Conservation (phyloP, 1,140 invertebrate genomes). For the Euwallacea similis region DNA sequence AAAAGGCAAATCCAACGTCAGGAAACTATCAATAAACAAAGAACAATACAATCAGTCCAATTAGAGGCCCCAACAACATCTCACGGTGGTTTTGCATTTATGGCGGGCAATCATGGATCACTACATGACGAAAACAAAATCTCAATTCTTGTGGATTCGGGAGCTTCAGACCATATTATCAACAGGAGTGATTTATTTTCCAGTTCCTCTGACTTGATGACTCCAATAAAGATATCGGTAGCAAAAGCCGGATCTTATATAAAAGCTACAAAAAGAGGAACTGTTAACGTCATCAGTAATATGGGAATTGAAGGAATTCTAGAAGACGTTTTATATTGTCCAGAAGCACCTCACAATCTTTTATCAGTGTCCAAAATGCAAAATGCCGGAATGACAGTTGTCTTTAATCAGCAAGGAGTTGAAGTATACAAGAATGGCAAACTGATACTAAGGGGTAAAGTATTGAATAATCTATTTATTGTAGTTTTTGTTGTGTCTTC, state of each 20-base stretch:
- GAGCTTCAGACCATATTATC: constrained; percentile 4
- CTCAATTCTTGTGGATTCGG: background rate
- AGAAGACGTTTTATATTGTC: constrained; percentile 12
- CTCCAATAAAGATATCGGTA: background rate
- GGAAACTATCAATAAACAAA: background rate
- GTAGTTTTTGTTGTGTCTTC: too few relatives aligned
- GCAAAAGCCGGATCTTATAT: background rate
- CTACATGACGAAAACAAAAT: background rate
- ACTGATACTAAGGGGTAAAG: too few relatives aligned
- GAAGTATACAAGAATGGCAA: too few relatives aligned
- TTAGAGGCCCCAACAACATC: background rate
- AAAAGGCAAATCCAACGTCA: background rate
- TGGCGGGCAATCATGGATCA: background rate
- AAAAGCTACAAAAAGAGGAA: background rate
- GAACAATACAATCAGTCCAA: background rate
- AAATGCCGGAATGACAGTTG: too few relatives aligned
- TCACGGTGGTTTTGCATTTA: background rate
- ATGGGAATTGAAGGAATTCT: constrained; percentile 3
- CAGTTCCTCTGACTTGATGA: background rate
- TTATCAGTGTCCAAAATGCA: too few relatives aligned
- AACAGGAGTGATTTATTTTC: background rate
- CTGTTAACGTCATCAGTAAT: constrained; percentile 2
- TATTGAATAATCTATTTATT: too few relatives aligned
- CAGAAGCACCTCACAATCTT: too few relatives aligned
- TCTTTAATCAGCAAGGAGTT: too few relatives aligned